Percentiles rank a stretch among this genome's conserved stretches.
Evolutionary conservation across 2,797 vertebrate genomes (phyloP).

Genomic region (Podarcis lilfordi): DNA sequence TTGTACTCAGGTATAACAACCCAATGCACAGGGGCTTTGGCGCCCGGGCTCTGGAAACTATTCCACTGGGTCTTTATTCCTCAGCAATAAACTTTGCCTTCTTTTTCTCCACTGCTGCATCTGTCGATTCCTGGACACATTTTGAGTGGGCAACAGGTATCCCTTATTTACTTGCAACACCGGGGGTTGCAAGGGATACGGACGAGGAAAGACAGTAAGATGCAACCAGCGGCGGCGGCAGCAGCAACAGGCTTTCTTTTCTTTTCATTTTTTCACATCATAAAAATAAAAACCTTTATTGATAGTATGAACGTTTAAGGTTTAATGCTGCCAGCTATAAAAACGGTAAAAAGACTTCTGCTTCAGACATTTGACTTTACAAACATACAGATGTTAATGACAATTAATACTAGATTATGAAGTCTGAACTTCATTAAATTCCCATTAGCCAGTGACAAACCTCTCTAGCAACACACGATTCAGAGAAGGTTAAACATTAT

Average conservation of each 20-base stretch:
- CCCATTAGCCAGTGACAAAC: constrained; percentile 70
- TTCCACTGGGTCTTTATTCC: too few relatives aligned
- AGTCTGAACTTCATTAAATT: constrained; percentile 70
- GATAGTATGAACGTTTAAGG: constrained; percentile 72
- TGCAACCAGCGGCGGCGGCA: too few relatives aligned
- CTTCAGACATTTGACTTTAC: constrained; percentile 76
- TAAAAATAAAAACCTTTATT: constrained; percentile 76
- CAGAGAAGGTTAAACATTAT: constrained; percentile 65
- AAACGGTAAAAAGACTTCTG: constrained; percentile 75
- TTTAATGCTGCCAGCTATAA: constrained; percentile 81
- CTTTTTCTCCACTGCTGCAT: too few relatives aligned
- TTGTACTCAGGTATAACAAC: too few relatives aligned
- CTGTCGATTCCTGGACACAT: too few relatives aligned
- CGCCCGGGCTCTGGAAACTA: too few relatives aligned
- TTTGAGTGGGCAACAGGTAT: too few relatives aligned
- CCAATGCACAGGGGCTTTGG: too few relatives aligned
- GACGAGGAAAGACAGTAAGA: not conserved
- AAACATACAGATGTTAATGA: constrained; percentile 78
- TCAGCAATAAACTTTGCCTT: too few relatives aligned
- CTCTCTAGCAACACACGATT: constrained; percentile 64
- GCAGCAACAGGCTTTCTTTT: too few relatives aligned
- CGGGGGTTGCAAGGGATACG: not conserved
- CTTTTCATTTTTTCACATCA: constrained; percentile 42
- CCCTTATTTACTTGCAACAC: too few relatives aligned
- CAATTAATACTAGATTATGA: constrained; percentile 55